A percentile compares a stretch with the other conserved stretches of the same genome.
phyloP scores from a whole-genome alignment of 2,113 vertebrate species.

The Terrapene triunguis region DNA sequence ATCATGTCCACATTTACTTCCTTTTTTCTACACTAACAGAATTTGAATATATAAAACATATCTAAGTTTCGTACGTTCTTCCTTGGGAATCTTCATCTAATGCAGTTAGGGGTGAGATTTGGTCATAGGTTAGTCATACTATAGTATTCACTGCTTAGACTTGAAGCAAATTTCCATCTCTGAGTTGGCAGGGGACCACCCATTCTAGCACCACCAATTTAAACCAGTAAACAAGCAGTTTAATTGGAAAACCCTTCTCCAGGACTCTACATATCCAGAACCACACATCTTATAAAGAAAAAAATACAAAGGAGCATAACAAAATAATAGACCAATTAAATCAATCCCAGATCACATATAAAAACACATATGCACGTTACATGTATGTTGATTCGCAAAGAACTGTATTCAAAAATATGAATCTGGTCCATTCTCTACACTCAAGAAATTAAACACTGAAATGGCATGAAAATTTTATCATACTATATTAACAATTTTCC shows the following conservation, averaged over 20 bases:
- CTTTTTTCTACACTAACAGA: slow-evolving; percentile 6
- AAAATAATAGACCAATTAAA: not conserved
- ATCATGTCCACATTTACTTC: slow-evolving; percentile 34
- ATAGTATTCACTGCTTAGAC: not conserved
- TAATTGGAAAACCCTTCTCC: not conserved
- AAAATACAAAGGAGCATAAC: not conserved
- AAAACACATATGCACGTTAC: not conserved
- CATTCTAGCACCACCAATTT: not conserved
- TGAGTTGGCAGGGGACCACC: not conserved
- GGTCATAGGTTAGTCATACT: not conserved
- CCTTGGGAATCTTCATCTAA: not conserved
- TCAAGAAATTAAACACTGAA: slow-evolving; percentile 17
- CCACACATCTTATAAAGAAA: not conserved
- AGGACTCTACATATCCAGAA: not conserved
- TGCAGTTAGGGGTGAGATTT: not conserved
- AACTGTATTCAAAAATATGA: not conserved
- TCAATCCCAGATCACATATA: not conserved
- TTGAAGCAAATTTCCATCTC: not conserved
- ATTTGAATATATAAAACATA: not conserved
- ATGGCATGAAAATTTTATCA: slow-evolving; percentile 50
- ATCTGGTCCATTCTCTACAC: not conserved
- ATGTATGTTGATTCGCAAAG: not conserved
- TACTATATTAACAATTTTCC: slow-evolving; percentile 17
- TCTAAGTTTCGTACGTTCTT: not conserved
- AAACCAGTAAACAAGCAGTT: not conserved